Conservation (phyloP, 2,888 invertebrate species). For the Leucania comma region DNA sequence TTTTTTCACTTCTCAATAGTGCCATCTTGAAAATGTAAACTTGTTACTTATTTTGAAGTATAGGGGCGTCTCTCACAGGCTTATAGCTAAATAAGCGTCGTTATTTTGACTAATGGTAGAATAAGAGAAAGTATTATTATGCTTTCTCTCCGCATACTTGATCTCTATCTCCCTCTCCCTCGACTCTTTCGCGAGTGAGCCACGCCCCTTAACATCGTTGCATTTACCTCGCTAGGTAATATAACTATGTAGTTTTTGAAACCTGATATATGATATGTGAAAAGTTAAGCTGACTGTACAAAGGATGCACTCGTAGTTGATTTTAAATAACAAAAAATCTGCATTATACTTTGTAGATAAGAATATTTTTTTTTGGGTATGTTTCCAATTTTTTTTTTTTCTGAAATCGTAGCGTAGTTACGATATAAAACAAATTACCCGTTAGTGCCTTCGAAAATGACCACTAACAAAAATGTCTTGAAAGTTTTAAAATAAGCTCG, state of each 20-base stretch:
- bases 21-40: conserved; percentile 32
- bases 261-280: not conserved
- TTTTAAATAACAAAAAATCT: not conserved
- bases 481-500: not conserved
- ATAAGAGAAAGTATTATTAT: not conserved
- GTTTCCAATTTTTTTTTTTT: conserved; percentile 9
- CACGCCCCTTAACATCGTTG: conserved; percentile 18
- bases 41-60: conserved; percentile 12
- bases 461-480: not conserved
- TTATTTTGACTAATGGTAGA: not conserved
- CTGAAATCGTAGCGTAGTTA: not conserved
- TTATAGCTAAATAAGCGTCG: not conserved
- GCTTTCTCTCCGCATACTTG: not conserved
- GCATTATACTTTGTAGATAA: not conserved
- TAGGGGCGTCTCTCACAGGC: not conserved
- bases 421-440: not conserved
- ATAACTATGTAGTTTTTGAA: not conserved
- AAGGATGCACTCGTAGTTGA: conserved; percentile 31
- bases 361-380: not conserved
- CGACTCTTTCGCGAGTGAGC: not conserved
- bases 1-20: conserved; percentile 15
- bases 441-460: not conserved
- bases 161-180: not conserved
- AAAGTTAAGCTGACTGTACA: not conserved
- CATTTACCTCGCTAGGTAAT: conserved; percentile 43